Percentiles rank a stretch among this genome's conserved stretches.
phyloP scores from a whole-genome alignment of 2,113 vertebrate species.

The Mobula hypostoma region DNA sequence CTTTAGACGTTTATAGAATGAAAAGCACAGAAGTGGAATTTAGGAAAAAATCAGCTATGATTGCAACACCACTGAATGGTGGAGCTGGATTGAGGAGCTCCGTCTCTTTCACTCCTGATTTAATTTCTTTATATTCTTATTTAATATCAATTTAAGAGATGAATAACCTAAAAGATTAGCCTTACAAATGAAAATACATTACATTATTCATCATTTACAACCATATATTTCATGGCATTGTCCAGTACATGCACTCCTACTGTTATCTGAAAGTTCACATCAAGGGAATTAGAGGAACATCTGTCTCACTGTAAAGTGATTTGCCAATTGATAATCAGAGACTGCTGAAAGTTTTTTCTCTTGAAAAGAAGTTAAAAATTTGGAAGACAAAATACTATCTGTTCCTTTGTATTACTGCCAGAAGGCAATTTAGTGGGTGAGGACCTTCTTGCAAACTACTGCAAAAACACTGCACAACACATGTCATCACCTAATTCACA shows the following conservation, averaged over 20 bases:
- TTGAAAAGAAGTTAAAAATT: conserved; percentile 16
- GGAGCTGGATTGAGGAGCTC: too few relatives aligned
- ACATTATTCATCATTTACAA: background rate
- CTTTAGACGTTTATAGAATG: too few relatives aligned
- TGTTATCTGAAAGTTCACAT: background rate
- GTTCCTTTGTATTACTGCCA: conserved; percentile 12
- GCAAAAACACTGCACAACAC: conserved; percentile 27
- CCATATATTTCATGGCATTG: background rate
- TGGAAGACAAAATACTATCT: conserved; percentile 19
- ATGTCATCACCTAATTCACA: conserved; percentile 34
- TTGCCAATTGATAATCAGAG: conserved; percentile 7
- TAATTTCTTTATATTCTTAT: too few relatives aligned
- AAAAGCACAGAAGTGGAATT: too few relatives aligned
- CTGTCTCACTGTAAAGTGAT: background rate
- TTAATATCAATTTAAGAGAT: background rate
- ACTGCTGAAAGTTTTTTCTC: conserved; percentile 15
- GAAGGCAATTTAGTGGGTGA: conserved; percentile 30
- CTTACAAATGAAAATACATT: background rate
- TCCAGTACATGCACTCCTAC: background rate
- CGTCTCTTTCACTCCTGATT: too few relatives aligned
- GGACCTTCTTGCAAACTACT: conserved; percentile 13
- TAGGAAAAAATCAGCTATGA: too few relatives aligned
- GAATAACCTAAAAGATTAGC: background rate
- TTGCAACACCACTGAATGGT: too few relatives aligned
- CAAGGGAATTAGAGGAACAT: background rate